Evolutionary conservation across 1,140 invertebrate genomes (phyloP).

Genomic region (Drosophila orena): DNA sequence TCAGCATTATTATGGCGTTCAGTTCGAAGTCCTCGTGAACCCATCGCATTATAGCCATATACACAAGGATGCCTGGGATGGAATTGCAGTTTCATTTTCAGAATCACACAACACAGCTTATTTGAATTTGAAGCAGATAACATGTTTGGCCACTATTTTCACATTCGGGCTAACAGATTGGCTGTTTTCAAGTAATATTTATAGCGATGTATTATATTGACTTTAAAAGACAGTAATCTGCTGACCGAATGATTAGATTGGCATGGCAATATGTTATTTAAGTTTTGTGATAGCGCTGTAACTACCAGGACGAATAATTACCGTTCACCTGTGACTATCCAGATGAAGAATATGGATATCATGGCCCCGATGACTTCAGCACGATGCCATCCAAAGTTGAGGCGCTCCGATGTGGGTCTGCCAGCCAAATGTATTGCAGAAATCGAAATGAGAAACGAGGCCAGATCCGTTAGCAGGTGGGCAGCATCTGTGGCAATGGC

Average conservation of each 20-base stretch:
- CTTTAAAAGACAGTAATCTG: no score
- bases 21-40: conserved; percentile 90
- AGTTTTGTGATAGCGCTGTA: not conserved
- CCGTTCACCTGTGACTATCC: conserved; percentile 89
- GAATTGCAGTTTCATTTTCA: no score
- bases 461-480: conserved; percentile 92
- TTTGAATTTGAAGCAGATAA: not conserved
- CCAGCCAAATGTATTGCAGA: conserved; percentile 89
- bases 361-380: conserved; percentile 88
- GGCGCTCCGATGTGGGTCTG: conserved; percentile 87
- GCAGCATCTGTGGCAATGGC: conserved; percentile 94
- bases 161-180: no score
- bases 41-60: conserved; percentile 91
- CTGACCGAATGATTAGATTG: no score
- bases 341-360: conserved; percentile 90
- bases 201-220: no score
- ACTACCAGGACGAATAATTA: not conserved
- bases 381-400: conserved; percentile 90
- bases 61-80: conserved; percentile 89
- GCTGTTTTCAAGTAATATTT: not conserved
- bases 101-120: no score
- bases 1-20: conserved; percentile 93
- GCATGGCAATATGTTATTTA: no score
- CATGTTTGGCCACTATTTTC: no score
- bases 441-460: conserved; percentile 92